Base-by-base conservation (phyloP, 92 coral and sea anemone genomes). In the Heliopora coerulea region DNA sequence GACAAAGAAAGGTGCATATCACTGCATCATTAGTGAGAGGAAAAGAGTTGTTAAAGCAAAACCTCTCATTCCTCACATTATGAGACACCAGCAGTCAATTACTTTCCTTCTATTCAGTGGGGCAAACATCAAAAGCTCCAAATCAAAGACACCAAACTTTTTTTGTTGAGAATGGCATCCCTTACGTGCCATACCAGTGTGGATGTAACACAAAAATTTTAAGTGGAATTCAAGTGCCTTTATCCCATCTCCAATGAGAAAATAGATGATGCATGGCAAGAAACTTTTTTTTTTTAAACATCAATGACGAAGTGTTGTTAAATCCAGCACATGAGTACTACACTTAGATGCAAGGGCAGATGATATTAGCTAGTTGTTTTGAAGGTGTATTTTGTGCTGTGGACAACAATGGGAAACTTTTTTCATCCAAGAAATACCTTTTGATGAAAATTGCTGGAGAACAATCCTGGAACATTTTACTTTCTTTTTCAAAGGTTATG, bases 1-100 rank as follows among this genome's bases (percentile, higher is more conserved):
- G 46, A 59, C 75, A 68, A 68, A 39, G 59, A 37, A 68, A 68
- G 54, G 60, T 41, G 54, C 75, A 37, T 12, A 48, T 68, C 58
- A 68, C 75, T 4, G 42, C 42, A 37, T 37, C 42, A 37, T 37
- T 12, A 37, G 42, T 37, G 42, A 12, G 12, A 37, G 42, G 12
- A 37, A 37, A 37, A 37, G 42, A 37, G 12, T 37, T 37, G 42
- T 37, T 5, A 37, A 37, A 37, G 42, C 12, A 37, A 37, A 4
- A 12, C 42, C 42, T 37, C 42, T 37, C 42, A 37, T 12, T 37
- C 6, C 42, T 37, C 39, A n/a, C 41, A 31, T 44, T 6, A 65
- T 65, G 20, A 20, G 40, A 35, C 72, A 65, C 49, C 72, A 65
- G n/a, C 72, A 28, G 72, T 65, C 72, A 15, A 65, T 37, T 34